Evolutionary conservation across 2,797 vertebrate genomes (phyloP), one percentile per base, ranked within the genome.

Genomic region (Sebastes dallii): DNA sequence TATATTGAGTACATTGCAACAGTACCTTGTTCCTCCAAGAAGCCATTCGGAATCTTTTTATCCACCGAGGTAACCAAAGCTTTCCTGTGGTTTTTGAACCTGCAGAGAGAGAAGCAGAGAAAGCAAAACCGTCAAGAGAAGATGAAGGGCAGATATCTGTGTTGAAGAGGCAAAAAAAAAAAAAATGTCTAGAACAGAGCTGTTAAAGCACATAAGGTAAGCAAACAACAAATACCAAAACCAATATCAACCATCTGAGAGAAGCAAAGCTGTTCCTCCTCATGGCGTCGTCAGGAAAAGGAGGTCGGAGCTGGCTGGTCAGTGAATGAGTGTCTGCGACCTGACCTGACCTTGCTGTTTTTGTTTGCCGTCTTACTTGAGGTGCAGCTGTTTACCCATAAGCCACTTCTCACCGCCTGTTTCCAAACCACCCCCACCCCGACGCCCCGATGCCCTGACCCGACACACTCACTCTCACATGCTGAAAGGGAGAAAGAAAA

Each of bases 11-110:
- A 29, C 46, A 85, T 59, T 55, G 88, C 83, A 80, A 78, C 62
- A 56, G 77, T 96, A 99, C 98, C 98, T 98, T 99, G 98, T 71
- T 99, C 98, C 77, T 99, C 98, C 86, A 98, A 92, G 93, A 99
- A 97, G 86, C 98, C 97, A 91, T 98, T 99, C 7, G 98, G 97
- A 91, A 98, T 96, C 95, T 99, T 99, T 84, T 99, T 99, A 94
- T 99, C 98, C 39, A 95, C 95, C 0, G 96, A 95, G 66, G 90
- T 98, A 80, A 98, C 97, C 6, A 97, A 96, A 18, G 96, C 97
- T 89, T 99, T 99, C 94, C 97, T 95, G 68, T 98, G 97, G 80
- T 96, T 97, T 92, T 97, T 96, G 93, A 99, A 98, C 97, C 98
- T 99, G 24, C 14, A 20, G 56, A 62, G 27, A 18, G 75, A 66